A percentile compares a stretch with the other conserved stretches of the same genome.
phyloP scores from a whole-genome alignment of 2,888 invertebrate species.

The Scaptomyza tumidula region DNA sequence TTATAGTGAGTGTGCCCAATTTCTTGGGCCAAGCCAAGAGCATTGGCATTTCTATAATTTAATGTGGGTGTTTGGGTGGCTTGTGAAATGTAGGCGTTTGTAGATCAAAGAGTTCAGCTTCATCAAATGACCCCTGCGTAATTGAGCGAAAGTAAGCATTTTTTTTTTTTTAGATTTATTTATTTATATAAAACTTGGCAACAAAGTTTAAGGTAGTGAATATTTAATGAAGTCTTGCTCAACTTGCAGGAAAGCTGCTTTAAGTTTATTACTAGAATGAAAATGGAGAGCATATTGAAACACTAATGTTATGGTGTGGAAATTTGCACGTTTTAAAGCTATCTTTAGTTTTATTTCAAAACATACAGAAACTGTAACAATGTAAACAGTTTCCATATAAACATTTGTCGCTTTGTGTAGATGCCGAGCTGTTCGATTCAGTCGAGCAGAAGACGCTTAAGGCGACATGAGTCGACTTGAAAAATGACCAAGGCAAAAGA shows the following conservation, averaged over 20 bases:
- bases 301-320: too few relatives aligned
- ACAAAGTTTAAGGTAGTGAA: slow-evolving; percentile 6
- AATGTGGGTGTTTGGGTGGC: slow-evolving; percentile 11
- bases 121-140: slow-evolving; percentile 26
- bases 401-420: too few relatives aligned
- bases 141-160: slow-evolving; percentile 26
- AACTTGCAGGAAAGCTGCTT: neutral
- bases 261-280: neutral
- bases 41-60: slow-evolving; percentile 56
- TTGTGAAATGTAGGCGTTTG: slow-evolving; percentile 17
- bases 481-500: slow-evolving; percentile 27
- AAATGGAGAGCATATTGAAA: too few relatives aligned
- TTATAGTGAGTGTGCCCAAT: slow-evolving; percentile 48
- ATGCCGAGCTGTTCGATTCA: slow-evolving; percentile 33
- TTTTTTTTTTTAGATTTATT: slow-evolving; percentile 20
- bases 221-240: neutral
- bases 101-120: slow-evolving; percentile 56
- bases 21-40: slow-evolving; percentile 36
- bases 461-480: slow-evolving; percentile 40
- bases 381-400: too few relatives aligned
- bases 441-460: slow-evolving; percentile 38
- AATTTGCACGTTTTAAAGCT: too few relatives aligned
- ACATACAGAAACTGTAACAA: neutral
- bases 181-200: slow-evolving; percentile 11
- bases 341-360: too few relatives aligned